Base-by-base conservation (phyloP, 2,113 vertebrate genomes). In the Campylomormyrus tamandua region DNA sequence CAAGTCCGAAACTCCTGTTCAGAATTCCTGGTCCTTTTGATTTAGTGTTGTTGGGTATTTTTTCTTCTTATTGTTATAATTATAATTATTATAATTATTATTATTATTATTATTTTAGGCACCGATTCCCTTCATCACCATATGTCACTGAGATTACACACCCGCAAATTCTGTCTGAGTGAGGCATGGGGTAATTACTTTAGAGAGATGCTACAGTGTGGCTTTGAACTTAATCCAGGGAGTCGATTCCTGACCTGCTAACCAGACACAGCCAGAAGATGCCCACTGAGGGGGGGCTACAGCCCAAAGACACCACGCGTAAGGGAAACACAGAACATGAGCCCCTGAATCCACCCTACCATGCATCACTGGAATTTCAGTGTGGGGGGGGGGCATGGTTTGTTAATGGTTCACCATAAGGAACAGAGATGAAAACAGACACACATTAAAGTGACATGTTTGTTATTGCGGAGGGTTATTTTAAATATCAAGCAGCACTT, bases 171-270 rank as follows among this genome's bases (percentile, higher is more conserved):
- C 92, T 92, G 91, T 95, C 93, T 93, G 92, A 92, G 92, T 92
- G 89, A 94, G 87, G 93, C 91, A 91, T 89, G 92, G 91, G 93
- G 94, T 96, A 96, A 97, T 96, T 95, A 95, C 93, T 95, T 95
- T 93, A 95, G 93, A 93, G 94, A 93, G 93, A 91, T 94, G 92
- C 92, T 91, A 92, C 94, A 92, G 91, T 87, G 89, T 83, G 88
- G 90, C 86, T 95, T 92, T 92, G 90, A 92, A 93, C 92, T 90
- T 94, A 90, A 74, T 92, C 89, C 88, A 90, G 89, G 83, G 90
- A 91, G 92, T 91, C 90, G 83, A 91, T 92, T 93, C 93, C 92
- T 93, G 93, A 92, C 90, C 48, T 52, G 89, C 86, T 91, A 90
- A 77, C 13, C 62, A 88, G 91, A 91, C 52, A 9, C 91, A 91